Percentiles rank a stretch among this genome's conserved stretches.
phyloP scores from a whole-genome alignment of 1,140 invertebrate genomes.

The Drosophila nannoptera region DNA sequence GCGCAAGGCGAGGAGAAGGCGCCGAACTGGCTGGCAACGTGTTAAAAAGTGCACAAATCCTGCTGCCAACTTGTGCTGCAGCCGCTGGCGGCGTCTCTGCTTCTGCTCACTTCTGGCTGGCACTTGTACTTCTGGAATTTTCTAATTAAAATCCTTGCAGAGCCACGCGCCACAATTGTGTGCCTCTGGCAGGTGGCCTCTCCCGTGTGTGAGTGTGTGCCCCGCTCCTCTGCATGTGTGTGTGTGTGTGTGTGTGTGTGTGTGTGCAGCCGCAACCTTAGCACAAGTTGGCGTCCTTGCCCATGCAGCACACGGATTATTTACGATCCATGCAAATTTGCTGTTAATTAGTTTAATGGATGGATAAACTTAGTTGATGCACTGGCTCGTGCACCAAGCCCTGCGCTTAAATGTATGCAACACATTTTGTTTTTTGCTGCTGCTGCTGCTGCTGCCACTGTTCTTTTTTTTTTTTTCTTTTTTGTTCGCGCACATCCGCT shows the following conservation, averaged over 20 bases:
- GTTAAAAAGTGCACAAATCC: constrained; percentile 72
- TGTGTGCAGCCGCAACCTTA: constrained; percentile 40
- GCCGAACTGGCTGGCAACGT: constrained; percentile 35
- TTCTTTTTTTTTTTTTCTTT: constrained; percentile 4
- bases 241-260: constrained; percentile 25
- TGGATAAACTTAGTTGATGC: constrained; percentile 75
- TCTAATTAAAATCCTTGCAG: constrained; percentile 73
- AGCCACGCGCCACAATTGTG: constrained; percentile 49
- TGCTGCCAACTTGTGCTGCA: constrained; percentile 32
- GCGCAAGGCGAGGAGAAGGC: constrained; percentile 20
- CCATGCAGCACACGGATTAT: constrained; percentile 65
- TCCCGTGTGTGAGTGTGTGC: constrained; percentile 13
- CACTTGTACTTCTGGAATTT: constrained; percentile 74
- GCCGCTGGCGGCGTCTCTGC: background rate
- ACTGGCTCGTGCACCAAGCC: constrained; percentile 42
- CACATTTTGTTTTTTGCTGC: background rate
- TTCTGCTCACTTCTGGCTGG: constrained; percentile 40
- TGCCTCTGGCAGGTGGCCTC: constrained; percentile 49
- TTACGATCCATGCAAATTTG: constrained; percentile 78
- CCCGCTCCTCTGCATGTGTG: background rate
- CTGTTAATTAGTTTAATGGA: constrained; percentile 78
- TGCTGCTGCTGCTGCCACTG: too few relatives aligned
- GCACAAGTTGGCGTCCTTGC: constrained; percentile 31
- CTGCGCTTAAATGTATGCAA: constrained; percentile 21
- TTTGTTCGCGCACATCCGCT: constrained; percentile 62